These are phyloP conservation scores for Acrocephalus arundinaceus DNA, from an alignment of 2,113 vertebrate genomes.

Conservation along the genomic window DNA sequence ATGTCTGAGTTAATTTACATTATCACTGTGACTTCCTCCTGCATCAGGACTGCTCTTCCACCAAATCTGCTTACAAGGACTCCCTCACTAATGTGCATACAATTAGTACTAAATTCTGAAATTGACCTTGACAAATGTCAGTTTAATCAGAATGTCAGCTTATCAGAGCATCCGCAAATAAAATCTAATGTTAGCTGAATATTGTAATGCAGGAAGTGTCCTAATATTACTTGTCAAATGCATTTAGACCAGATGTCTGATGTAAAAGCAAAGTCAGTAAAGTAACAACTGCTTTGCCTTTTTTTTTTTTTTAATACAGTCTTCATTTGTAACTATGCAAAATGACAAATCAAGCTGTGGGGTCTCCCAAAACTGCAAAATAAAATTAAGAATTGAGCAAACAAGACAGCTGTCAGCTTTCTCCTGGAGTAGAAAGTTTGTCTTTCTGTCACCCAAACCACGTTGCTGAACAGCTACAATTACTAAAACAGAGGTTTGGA, in stretches of 20 bases:
- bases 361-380: background rate
- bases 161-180: conserved; percentile 45
- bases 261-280: conserved; percentile 9
- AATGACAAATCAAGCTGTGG: background rate
- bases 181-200: conserved; percentile 28
- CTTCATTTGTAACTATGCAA: background rate
- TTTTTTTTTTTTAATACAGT: background rate
- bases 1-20: background rate
- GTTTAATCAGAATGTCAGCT: conserved; percentile 33
- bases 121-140: conserved; percentile 20
- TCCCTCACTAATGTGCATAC: background rate
- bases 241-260: conserved; percentile 25
- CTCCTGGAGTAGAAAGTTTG: background rate
- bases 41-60: background rate
- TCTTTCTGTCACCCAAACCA: background rate
- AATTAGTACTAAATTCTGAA: conserved; percentile 20
- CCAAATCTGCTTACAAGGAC: background rate
- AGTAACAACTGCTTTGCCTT: background rate
- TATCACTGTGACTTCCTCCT: background rate
- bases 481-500: background rate
- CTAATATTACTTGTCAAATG: conserved; percentile 13
- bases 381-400: background rate
- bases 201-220: conserved; percentile 52
- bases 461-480: background rate
- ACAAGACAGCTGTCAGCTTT: background rate